Base-by-base conservation (phyloP, 2,113 vertebrate species). In the Anhinga anhinga region DNA sequence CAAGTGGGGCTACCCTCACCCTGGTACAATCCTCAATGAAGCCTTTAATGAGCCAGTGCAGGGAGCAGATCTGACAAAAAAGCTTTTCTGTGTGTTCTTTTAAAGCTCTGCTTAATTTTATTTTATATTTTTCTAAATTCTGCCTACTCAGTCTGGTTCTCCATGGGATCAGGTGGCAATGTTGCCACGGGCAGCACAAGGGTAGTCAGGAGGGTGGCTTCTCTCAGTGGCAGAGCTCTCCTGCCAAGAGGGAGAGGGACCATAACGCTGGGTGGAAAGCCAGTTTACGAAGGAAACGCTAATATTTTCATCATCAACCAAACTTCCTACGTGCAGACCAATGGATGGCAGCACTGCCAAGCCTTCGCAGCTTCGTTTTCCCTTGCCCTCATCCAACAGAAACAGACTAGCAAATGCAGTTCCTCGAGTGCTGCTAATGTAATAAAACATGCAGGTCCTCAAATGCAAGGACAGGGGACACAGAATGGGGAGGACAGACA, bases 241-340 rank as follows among this genome's bases (percentile, higher is more conserved):
- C 44, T 45, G 58, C 14, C 84, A 89, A 32, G 36, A 79, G 40
- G 84, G n/a, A 89, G n/a, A 38, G n/a, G 40, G 3, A 81, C 44
- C 5, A 2, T 14, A 73, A 59, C 0, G 2, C 34, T 2, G 1
- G 4, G 13, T 42, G 40, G 56, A 83, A 90, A 70, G 18, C 17
- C 50, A 62, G 15, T 36, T 90, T 49, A 45, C 1, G 4, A 87
- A 74, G 21, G 45, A 44, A 92, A 74, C 0, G 1, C 21, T 52
- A 40, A 11, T 42, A 49, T 53, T 85, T 79, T 91, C 32, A 42
- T n/a, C 56, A 69, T 15, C 36, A 63, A 18, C 21, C 29, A 79
- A 45, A 42, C 19, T 61, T 91, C 36, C 27, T 40, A 17, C 5
- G 7, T 85, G 52, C 36, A 85, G 45, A 82, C 15, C 2, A 1